These are phyloP conservation scores for Agrochola lychnidis DNA, from an alignment of 2,888 invertebrate species.

Conservation along the genomic window DNA sequence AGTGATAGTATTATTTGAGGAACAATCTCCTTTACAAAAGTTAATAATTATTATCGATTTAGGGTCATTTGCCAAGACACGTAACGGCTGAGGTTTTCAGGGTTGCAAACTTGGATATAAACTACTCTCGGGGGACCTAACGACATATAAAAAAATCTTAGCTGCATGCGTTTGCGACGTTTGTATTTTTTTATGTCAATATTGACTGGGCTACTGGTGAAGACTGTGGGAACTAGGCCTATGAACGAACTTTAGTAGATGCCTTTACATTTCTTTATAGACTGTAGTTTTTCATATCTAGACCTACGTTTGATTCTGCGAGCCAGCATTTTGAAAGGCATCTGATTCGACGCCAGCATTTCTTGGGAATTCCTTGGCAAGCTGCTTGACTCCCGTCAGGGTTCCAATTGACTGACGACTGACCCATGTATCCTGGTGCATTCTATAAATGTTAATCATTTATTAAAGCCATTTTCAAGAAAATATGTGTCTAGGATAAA, in stretches of 20 bases:
- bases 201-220: neutral
- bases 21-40: too few species aligned
- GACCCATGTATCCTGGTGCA: neutral
- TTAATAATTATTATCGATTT: too few species aligned
- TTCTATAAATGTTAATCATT: neutral
- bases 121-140: too few species aligned
- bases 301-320: neutral
- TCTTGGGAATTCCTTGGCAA: conserved; percentile 54
- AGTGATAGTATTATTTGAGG: too few species aligned
- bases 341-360: conserved; percentile 34
- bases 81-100: too few species aligned
- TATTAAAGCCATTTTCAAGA: neutral
- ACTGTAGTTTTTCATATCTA: conserved; percentile 14
- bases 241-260: conserved; percentile 6
- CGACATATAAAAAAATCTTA: too few species aligned
- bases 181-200: too few species aligned
- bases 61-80: too few species aligned
- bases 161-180: too few species aligned
- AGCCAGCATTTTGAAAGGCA: conserved; percentile 25
- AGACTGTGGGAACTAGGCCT: conserved; percentile 13
- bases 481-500: neutral
- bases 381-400: conserved; percentile 1
- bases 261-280: conserved; percentile 6
- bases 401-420: conserved; percentile 11
- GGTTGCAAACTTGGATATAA: too few species aligned